These are phyloP conservation scores for Nomada goodeniana DNA, from an alignment of 2,888 invertebrate species.

Conservation along the genomic window DNA sequence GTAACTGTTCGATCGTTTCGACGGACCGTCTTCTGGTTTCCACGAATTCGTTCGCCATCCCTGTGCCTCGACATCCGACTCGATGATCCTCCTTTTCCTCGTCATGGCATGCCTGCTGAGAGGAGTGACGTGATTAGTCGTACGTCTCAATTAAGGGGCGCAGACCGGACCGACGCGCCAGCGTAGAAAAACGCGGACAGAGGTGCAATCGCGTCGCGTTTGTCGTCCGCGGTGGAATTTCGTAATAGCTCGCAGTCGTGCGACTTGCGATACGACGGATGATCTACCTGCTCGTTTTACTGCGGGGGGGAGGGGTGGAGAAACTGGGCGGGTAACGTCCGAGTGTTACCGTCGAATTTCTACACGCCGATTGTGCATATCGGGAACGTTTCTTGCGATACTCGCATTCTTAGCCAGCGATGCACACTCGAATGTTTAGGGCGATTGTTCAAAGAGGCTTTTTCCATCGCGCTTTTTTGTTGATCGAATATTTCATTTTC, in stretches of 20 bases:
- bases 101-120: constrained; percentile 56
- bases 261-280: neutral
- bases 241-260: neutral
- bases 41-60: constrained; percentile 24
- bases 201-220: neutral
- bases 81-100: constrained; percentile 60
- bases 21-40: constrained; percentile 1
- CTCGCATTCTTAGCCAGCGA: no score
- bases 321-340: no score
- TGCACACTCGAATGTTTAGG: no score
- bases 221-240: constrained; percentile 27
- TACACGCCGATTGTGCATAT: no score
- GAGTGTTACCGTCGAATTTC: no score
- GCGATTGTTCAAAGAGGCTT: no score
- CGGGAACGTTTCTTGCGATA: no score
- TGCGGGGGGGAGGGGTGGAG: neutral
- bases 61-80: constrained; percentile 13
- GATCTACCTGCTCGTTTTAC: no score
- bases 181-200: constrained; percentile 11
- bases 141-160: constrained; percentile 30
- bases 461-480: no score
- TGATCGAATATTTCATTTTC: no score
- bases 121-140: neutral
- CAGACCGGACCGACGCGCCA: constrained; percentile 27
- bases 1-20: constrained; percentile 40